These are phyloP conservation scores for Mya arenaria DNA, from an alignment of 1,140 invertebrate genomes.

Conservation along the genomic window DNA sequence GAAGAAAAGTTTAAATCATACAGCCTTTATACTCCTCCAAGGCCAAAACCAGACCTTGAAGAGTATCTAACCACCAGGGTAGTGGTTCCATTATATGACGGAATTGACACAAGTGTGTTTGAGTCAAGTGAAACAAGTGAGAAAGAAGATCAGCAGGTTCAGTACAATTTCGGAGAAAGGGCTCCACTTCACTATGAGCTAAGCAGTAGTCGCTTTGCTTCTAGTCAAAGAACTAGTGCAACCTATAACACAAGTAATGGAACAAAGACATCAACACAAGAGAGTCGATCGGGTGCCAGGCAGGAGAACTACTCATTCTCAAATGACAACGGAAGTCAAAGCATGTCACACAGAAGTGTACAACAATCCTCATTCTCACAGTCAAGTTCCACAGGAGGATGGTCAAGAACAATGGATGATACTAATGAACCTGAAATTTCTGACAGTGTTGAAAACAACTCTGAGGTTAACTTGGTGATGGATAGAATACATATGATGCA, in stretches of 20 bases:
- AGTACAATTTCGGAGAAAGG: no score
- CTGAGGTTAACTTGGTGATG: constrained; percentile 38
- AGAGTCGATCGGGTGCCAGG: not conserved
- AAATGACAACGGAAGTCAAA: not conserved
- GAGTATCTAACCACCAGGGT: not conserved
- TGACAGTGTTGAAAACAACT: not conserved
- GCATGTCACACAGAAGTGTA: not conserved
- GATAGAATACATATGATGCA: constrained; percentile 32
- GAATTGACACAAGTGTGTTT: constrained; percentile 1
- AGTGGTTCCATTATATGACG: constrained; percentile 36
- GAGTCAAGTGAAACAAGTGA: no score
- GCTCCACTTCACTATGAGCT: not conserved
- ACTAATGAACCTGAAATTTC: not conserved
- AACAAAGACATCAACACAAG: not conserved
- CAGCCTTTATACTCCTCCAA: constrained; percentile 40
- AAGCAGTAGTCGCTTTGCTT: not conserved
- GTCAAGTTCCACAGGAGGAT: not conserved
- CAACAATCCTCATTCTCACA: not conserved
- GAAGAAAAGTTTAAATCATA: constrained; percentile 22
- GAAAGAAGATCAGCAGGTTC: no score
- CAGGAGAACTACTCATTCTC: not conserved
- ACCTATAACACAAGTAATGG: not conserved
- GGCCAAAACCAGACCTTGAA: constrained; percentile 36
- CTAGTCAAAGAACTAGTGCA: not conserved
- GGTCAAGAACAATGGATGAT: not conserved